Conservation (phyloP, 1,140 invertebrate species). For the Bilobella aurantiaca region DNA sequence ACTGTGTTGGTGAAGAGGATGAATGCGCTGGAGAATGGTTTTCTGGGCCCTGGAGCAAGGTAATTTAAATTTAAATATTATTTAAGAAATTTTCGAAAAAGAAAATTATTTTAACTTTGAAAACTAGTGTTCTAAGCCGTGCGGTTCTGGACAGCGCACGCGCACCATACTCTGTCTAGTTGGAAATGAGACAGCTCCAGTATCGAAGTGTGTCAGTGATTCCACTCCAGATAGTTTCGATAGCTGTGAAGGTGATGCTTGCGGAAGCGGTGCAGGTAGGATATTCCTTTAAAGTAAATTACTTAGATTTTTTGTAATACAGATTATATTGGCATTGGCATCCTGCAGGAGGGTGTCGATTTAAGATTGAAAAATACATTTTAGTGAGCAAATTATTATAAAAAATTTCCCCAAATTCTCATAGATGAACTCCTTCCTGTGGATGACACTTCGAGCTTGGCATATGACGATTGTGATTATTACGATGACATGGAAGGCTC, state of each 20-base stretch:
- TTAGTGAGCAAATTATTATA: slow-evolving; percentile 7
- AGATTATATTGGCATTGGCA: too few species aligned
- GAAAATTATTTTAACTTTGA: slow-evolving; percentile 4
- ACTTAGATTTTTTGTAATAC: too few species aligned
- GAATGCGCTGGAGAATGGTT: slow-evolving; percentile 59
- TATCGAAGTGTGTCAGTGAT: slow-evolving; percentile 52
- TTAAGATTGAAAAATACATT: neutral
- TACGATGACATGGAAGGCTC: neutral
- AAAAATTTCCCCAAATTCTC: slow-evolving; percentile 31
- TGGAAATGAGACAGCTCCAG: slow-evolving; percentile 52
- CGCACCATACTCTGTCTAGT: slow-evolving; percentile 68
- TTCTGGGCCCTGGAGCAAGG: slow-evolving; percentile 68
- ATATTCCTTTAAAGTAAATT: too few species aligned
- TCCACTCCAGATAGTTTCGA: slow-evolving; percentile 48
- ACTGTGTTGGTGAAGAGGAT: slow-evolving; percentile 60
- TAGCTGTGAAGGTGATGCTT: slow-evolving; percentile 43
- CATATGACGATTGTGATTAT: neutral
- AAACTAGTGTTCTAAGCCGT: slow-evolving; percentile 62
- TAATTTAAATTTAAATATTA: slow-evolving; percentile 38
- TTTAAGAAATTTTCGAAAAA: slow-evolving; percentile 5
- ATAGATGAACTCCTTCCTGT: slow-evolving; percentile 57
- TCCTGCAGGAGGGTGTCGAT: neutral
- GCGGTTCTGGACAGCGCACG: slow-evolving; percentile 63
- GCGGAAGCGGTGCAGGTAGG: slow-evolving; percentile 49
- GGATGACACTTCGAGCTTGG: slow-evolving; percentile 35